Evolutionary conservation across 2,113 vertebrate species (phyloP).

Genomic region (Heloderma charlesbogerti): DNA sequence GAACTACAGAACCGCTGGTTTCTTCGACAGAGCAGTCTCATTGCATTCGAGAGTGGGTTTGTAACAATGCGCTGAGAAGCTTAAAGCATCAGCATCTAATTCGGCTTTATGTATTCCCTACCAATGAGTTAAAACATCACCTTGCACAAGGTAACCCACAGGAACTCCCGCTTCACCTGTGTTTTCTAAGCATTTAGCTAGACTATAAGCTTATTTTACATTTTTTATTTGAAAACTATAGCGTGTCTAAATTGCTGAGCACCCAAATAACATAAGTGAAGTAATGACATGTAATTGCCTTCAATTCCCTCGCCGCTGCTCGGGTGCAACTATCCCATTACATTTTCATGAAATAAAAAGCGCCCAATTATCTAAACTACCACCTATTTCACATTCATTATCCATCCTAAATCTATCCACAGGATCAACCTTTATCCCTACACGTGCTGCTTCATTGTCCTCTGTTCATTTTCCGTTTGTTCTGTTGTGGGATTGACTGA

Average conservation of each 20-base stretch:
- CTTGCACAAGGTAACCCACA: slow-evolving; percentile 54
- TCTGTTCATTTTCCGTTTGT: neutral
- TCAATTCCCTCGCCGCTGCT: slow-evolving; percentile 61
- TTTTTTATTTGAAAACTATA: slow-evolving; percentile 73
- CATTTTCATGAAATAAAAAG: slow-evolving; percentile 70
- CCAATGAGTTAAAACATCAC: slow-evolving; percentile 65
- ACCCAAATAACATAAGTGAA: slow-evolving; percentile 65
- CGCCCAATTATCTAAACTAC: slow-evolving; percentile 73
- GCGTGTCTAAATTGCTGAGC: slow-evolving; percentile 59
- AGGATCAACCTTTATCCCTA: slow-evolving; percentile 54
- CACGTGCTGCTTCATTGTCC: slow-evolving; percentile 27
- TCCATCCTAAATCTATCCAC: slow-evolving; percentile 64
- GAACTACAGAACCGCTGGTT: slow-evolving; percentile 51
- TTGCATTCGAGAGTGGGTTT: slow-evolving; percentile 55
- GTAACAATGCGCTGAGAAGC: slow-evolving; percentile 59
- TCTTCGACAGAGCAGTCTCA: slow-evolving; percentile 47
- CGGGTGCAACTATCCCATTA: slow-evolving; percentile 64
- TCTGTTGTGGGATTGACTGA: neutral
- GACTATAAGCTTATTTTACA: slow-evolving; percentile 64
- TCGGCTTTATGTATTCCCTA: slow-evolving; percentile 67
- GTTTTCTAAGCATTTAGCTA: slow-evolving; percentile 46
- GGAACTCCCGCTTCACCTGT: slow-evolving; percentile 4
- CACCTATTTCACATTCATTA: slow-evolving; percentile 75
- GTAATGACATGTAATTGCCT: slow-evolving; percentile 72
- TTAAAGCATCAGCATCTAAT: slow-evolving; percentile 56